These are phyloP conservation scores for Mactra quadrangularis DNA, from an alignment of 1,140 invertebrate species.

Conservation along the genomic window DNA sequence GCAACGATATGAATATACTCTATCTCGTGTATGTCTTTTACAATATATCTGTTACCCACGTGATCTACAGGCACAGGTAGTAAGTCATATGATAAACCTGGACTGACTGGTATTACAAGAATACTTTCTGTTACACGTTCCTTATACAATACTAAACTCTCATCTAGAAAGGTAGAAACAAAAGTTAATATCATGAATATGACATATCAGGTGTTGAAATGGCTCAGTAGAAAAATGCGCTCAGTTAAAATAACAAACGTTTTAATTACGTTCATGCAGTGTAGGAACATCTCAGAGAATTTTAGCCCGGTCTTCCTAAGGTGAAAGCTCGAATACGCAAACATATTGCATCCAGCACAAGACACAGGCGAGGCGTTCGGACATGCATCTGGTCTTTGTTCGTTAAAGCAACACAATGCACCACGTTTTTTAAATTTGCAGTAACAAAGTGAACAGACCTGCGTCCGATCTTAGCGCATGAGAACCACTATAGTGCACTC, in stretches of 20 bases:
- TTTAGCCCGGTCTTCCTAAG: no score
- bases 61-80: constrained; percentile 22
- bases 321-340: not conserved
- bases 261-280: no score
- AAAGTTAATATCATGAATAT: no score
- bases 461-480: not conserved
- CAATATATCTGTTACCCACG: constrained; percentile 14
- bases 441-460: not conserved
- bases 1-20: no score
- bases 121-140: not conserved
- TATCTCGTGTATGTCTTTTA: no score
- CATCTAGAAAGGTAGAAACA: constrained; percentile 9
- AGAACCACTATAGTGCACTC: no score
- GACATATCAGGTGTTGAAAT: no score
- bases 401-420: not conserved
- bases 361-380: not conserved
- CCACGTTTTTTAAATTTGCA: not conserved
- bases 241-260: no score
- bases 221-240: no score
- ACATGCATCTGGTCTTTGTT: not conserved
- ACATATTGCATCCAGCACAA: not conserved
- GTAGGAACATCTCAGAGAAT: no score
- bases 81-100: not conserved
- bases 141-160: not conserved
- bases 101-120: not conserved